Evolutionary conservation across 2,888 invertebrate species (phyloP).

Genomic region (Alloscopus bannaensis): DNA sequence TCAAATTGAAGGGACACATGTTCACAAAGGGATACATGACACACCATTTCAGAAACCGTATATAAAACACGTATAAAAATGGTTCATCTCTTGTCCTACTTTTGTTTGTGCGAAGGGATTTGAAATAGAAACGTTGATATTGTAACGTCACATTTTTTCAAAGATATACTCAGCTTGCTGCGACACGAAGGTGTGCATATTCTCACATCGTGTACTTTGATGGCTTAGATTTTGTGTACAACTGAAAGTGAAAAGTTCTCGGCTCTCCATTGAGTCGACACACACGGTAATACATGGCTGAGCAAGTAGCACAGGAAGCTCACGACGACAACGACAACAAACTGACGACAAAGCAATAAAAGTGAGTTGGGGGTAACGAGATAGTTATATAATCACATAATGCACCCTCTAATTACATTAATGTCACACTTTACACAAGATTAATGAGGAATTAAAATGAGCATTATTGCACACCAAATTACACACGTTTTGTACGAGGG

Average conservation of each 20-base stretch:
- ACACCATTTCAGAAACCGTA: background rate
- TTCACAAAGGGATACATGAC: no score
- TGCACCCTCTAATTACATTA: slow-evolving; percentile 15
- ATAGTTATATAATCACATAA: slow-evolving; percentile 20
- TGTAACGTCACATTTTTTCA: background rate
- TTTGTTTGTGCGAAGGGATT: no score
- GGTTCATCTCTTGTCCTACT: background rate
- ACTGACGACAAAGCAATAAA: no score
- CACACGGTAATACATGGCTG: slow-evolving; percentile 8
- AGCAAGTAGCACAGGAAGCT: slow-evolving; percentile 33
- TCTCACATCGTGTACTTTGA: no score
- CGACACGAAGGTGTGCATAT: no score
- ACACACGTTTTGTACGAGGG: no score
- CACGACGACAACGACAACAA: background rate
- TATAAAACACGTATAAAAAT: background rate
- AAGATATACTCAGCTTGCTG: background rate
- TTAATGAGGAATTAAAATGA: slow-evolving; percentile 7
- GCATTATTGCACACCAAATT: no score
- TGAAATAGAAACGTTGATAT: no score
- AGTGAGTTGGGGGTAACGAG: slow-evolving; percentile 8
- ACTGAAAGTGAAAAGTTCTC: background rate
- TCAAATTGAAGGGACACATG: no score
- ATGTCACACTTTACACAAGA: slow-evolving; percentile 16
- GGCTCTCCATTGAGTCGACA: background rate
- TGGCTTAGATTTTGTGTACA: background rate